phyloP scores from a whole-genome alignment of 2,888 invertebrate species.

The Tortrix viridana region DNA sequence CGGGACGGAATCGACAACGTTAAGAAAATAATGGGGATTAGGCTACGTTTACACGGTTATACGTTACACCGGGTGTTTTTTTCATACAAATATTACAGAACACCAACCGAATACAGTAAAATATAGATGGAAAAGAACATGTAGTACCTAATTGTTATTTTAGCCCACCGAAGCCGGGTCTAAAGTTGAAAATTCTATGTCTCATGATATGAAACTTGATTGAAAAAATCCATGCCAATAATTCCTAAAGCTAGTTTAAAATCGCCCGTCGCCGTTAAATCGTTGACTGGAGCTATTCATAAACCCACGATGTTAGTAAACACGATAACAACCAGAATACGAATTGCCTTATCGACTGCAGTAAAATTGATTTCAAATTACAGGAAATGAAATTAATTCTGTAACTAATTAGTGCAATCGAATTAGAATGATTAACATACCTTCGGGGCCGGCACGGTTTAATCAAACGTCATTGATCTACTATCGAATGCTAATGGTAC shows the following conservation, averaged over 20 bases:
- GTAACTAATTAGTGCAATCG: constrained; percentile 56
- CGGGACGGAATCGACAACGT: constrained; percentile 17
- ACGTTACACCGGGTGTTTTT: too few relatives aligned
- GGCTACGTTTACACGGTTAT: too few relatives aligned
- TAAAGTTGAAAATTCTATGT: background rate
- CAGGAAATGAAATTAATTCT: constrained; percentile 59
- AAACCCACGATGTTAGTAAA: constrained; percentile 14
- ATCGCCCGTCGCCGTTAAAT: constrained; percentile 7
- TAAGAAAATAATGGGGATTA: background rate
- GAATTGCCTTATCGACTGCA: constrained; percentile 37
- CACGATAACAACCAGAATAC: constrained; percentile 35
- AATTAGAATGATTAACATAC: constrained; percentile 53
- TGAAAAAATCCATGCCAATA: too few relatives aligned
- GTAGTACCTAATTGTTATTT: too few relatives aligned
- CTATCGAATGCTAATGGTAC: constrained; percentile 10
- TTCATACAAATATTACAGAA: too few relatives aligned
- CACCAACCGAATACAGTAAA: too few relatives aligned
- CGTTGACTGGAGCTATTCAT: constrained; percentile 17
- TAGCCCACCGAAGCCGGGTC: too few relatives aligned
- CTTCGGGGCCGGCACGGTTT: constrained; percentile 47
- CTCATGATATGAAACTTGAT: too few relatives aligned
- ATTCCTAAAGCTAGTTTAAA: background rate
- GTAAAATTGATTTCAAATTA: constrained; percentile 55
- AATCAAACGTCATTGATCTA: constrained; percentile 55
- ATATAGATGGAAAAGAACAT: too few relatives aligned